phyloP scores from a whole-genome alignment of 2,888 invertebrate species.

The Arctia plantaginis region DNA sequence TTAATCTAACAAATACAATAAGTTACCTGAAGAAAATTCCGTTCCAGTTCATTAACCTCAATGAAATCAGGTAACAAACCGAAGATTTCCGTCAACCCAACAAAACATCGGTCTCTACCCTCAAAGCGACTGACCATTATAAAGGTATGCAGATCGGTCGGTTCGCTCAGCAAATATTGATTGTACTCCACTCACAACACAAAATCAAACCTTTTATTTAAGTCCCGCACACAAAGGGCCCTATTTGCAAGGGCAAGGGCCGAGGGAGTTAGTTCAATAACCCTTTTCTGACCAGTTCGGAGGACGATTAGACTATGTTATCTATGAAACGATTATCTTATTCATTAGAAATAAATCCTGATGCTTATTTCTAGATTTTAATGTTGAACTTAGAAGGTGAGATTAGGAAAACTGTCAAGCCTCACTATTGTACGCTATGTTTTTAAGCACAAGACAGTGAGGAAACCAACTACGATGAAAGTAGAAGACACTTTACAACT shows the following conservation, averaged over 20 bases:
- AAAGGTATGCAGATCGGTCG: slow-evolving; percentile 81
- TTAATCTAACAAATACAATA: background rate
- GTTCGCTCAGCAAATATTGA: slow-evolving; percentile 81
- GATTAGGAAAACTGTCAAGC: background rate
- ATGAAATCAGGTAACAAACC: slow-evolving; percentile 26
- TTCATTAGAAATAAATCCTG: slow-evolving; percentile 9
- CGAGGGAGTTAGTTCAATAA: slow-evolving; percentile 82
- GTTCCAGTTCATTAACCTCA: slow-evolving; percentile 2
- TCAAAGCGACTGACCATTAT: slow-evolving; percentile 55
- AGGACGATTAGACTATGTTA: slow-evolving; percentile 67
- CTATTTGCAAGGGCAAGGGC: slow-evolving; percentile 69
- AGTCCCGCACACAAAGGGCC: slow-evolving; percentile 79
- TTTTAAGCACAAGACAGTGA: no score
- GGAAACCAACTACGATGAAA: no score
- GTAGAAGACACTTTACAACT: background rate
- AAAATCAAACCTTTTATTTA: slow-evolving; percentile 87
- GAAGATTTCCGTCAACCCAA: slow-evolving; percentile 31
- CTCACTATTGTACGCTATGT: background rate
- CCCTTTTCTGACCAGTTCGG: slow-evolving; percentile 81
- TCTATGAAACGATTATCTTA: slow-evolving; percentile 44
- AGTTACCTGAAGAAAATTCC: background rate
- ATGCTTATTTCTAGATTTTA: background rate
- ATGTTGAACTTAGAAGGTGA: background rate
- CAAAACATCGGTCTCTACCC: slow-evolving; percentile 44
- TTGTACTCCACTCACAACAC: slow-evolving; percentile 79